Evolutionary conservation across 2,113 vertebrate species (phyloP).

Genomic region (Orycteropus afer): DNA sequence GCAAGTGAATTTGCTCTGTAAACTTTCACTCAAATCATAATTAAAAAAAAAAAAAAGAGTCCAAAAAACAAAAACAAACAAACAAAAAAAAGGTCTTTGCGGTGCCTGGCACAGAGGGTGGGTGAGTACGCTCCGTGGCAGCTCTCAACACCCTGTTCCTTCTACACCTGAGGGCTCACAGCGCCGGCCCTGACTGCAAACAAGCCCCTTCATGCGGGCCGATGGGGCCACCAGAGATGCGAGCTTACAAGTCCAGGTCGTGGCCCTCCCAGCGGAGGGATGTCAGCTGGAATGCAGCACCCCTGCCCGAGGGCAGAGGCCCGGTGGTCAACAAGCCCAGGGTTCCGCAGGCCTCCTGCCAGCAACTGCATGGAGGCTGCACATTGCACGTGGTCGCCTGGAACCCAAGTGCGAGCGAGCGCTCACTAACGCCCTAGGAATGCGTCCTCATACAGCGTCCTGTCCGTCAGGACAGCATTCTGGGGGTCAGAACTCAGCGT

Average conservation of each 20-base stretch:
- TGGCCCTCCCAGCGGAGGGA: background rate
- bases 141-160: background rate
- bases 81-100: no score
- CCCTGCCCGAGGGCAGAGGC: background rate
- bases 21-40: no score
- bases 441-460: background rate
- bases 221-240: no score
- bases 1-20: no score
- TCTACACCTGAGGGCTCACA: fast-evolving
- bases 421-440: fast-evolving
- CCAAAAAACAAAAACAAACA: no score
- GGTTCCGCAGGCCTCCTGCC: no score
- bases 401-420: fast-evolving
- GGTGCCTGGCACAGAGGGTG: background rate
- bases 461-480: background rate
- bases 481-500: background rate
- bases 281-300: no score
- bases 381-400: background rate
- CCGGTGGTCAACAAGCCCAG: background rate
- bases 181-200: fast-evolving
- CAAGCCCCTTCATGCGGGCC: background rate
- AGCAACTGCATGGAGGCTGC: fast-evolving
- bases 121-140: fast-evolving
- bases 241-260: no score
- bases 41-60: no score